Evolutionary conservation across 2,797 vertebrate genomes (phyloP), one percentile per base, ranked within the genome.

Genomic region (Sarcophilus harrisii): DNA sequence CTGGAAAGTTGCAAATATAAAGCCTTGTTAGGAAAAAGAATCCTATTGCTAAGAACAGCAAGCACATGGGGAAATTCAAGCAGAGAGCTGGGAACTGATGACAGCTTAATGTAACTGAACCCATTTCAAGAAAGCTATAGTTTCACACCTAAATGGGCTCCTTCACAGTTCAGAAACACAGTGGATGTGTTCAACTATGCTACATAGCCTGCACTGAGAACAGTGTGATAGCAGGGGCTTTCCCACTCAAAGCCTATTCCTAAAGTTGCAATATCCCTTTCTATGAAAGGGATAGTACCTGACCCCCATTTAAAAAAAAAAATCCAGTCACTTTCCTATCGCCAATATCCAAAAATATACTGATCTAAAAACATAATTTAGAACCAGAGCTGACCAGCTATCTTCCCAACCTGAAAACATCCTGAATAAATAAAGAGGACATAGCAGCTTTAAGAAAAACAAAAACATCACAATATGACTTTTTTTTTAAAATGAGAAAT

Each of bases 401-500:
- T 94, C 89, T 95, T 55, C 93, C 95, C 18, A 0, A 93, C 52
- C 55, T 59, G 98, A 96, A 94, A 96, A 98, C 97, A 97, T 96
- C 98, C 90, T 98, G 98, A 98, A 98, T 98, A 66, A 98, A 98
- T 97, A 98, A 98, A 95, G 94, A 93, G 94, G 96, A 97, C 66
- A 93, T 94, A 98, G 98, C 98, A 98, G 97, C 98, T 98, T 98
- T 95, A 90, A 97, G 92, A 92, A 16, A 94, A 92, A 90, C 93
- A 73, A 92, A 93, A 81, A 96, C 38, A 90, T 92, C 94, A 91
- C 89, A 58, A 57, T 59, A 16, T 58, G 91, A 97, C 96, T 94
- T 95, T 94, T 55, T 55, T 55, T 91, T 54, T 93, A 92, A 91
- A 92, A 91, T 93, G 59, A 96, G 92, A 54, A 95, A 29, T 89